Evolutionary conservation across 2,797 vertebrate species (phyloP).

Genomic region (Falco biarmicus): DNA sequence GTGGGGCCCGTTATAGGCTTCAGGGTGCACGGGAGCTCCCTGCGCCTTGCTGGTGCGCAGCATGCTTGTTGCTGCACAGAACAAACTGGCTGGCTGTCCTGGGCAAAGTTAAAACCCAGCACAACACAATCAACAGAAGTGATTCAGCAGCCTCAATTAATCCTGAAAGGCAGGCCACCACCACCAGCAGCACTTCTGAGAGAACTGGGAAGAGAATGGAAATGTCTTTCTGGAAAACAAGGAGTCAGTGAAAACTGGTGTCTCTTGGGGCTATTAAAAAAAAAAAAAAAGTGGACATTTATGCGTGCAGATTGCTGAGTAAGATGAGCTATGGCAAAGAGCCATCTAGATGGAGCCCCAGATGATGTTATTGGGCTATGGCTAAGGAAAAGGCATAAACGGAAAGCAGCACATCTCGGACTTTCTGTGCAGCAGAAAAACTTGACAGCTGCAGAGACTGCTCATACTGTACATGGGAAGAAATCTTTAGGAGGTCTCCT

Average conservation of each 20-base stretch:
- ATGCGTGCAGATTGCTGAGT: not conserved
- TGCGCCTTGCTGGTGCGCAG: not conserved
- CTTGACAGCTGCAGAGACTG: not conserved
- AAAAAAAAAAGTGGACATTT: not conserved
- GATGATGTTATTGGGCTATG: not conserved
- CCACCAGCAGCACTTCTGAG: not conserved
- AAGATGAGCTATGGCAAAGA: slow-evolving; percentile 17
- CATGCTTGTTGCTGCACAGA: fast-evolving
- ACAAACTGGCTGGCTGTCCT: not conserved
- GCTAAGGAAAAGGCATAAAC: not conserved
- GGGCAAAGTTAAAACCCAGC: not conserved
- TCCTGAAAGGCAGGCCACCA: not conserved
- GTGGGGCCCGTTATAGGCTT: not conserved
- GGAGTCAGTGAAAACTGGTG: not conserved
- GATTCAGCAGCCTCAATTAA: not conserved
- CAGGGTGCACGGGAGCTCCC: fast-evolving
- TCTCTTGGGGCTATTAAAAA: not conserved
- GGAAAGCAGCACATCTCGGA: not conserved
- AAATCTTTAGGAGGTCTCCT: not conserved
- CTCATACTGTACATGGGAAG: not conserved
- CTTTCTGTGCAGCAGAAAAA: not conserved
- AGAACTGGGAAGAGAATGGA: not conserved
- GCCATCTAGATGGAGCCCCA: slow-evolving; percentile 31
- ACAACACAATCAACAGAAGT: not conserved
- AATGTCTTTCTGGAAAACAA: not conserved